Evolutionary conservation across 2,888 invertebrate species (phyloP).

Genomic region (Pristionchus japonicus): DNA sequence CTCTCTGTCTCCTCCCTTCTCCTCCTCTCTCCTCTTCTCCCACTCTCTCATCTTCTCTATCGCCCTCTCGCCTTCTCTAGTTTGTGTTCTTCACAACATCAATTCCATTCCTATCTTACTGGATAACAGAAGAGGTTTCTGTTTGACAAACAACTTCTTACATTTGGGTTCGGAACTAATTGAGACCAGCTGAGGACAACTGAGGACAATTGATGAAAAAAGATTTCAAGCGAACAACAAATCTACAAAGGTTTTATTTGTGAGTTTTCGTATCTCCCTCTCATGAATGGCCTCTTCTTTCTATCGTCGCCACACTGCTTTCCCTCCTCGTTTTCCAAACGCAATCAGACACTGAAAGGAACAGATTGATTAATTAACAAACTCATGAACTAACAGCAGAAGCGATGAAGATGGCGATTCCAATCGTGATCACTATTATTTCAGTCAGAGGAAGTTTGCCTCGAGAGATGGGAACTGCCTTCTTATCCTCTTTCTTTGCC

Average conservation of each 20-base stretch:
- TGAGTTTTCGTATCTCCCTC: neutral
- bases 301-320: neutral
- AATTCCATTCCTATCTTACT: neutral
- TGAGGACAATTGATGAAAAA: neutral
- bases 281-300: neutral
- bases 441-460: neutral
- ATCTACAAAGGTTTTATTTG: neutral
- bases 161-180: neutral
- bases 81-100: neutral
- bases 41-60: neutral
- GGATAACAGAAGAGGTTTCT: neutral
- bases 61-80: neutral
- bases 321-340: neutral
- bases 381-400: neutral
- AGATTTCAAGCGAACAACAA: neutral
- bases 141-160: neutral
- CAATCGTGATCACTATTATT: neutral
- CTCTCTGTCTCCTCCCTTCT: neutral
- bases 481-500: neutral
- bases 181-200: too few relatives aligned
- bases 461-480: neutral
- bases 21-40: neutral
- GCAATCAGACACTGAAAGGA: neutral
- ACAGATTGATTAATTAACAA: neutral
- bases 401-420: neutral